These are phyloP conservation scores for Empidonax traillii DNA, from an alignment of 2,113 vertebrate genomes.

Conservation along the genomic window DNA sequence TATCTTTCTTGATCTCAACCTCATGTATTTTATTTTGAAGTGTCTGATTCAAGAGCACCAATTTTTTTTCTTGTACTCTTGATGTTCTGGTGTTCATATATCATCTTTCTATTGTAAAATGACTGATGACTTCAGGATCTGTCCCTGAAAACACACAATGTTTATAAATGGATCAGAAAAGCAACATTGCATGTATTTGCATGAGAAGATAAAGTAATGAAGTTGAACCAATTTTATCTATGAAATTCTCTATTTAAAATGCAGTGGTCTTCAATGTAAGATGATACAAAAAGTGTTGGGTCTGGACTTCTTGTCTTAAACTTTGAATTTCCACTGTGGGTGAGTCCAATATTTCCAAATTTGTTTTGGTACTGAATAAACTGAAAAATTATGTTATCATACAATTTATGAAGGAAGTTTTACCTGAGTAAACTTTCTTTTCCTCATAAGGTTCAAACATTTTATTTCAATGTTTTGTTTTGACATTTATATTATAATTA, in stretches of 20 bases:
- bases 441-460: background rate
- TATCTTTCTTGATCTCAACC: background rate
- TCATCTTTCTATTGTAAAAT: conserved; percentile 20
- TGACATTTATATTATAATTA: background rate
- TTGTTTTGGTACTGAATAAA: background rate
- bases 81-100: conserved; percentile 16
- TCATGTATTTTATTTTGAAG: conserved; percentile 1
- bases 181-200: background rate
- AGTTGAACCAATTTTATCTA: background rate
- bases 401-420: background rate
- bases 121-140: conserved; percentile 26
- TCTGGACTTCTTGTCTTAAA: background rate
- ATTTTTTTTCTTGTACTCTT: background rate
- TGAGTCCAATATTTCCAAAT: background rate
- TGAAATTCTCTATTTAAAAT: background rate
- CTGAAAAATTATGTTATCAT: background rate
- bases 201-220: conserved; percentile 11
- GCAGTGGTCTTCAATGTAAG: background rate
- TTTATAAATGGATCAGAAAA: conserved; percentile 49
- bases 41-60: background rate
- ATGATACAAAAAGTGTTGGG: background rate
- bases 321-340: background rate
- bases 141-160: background rate
- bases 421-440: background rate
- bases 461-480: background rate